Evolutionary conservation across 2,113 vertebrate species (phyloP).

Genomic region (Bostrychus sinensis): DNA sequence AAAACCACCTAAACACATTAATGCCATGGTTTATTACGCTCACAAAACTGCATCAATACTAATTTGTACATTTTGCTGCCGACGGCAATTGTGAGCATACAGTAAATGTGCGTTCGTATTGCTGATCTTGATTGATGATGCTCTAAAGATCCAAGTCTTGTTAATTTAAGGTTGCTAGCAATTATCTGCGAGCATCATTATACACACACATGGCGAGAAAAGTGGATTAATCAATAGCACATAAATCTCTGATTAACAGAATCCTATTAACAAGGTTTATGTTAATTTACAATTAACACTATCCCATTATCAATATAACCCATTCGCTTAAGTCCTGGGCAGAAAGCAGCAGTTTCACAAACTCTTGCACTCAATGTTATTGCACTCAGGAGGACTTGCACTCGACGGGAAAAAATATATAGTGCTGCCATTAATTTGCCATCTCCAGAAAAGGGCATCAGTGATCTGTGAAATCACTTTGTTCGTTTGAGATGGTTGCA

Average conservation of each 20-base stretch:
- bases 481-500: slow-evolving; percentile 82
- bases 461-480: slow-evolving; percentile 86
- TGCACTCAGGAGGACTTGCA: slow-evolving; percentile 70
- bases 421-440: slow-evolving; percentile 81
- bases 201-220: slow-evolving; percentile 56
- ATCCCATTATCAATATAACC: slow-evolving; percentile 65
- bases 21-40: slow-evolving; percentile 14
- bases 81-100: slow-evolving; percentile 31
- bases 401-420: slow-evolving; percentile 67
- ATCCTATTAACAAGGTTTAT: slow-evolving; percentile 73
- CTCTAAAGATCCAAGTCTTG: slow-evolving; percentile 52
- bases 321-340: slow-evolving; percentile 49
- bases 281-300: slow-evolving; percentile 77
- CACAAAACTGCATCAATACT: slow-evolving; percentile 38
- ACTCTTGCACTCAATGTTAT: slow-evolving; percentile 69
- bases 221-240: slow-evolving; percentile 65
- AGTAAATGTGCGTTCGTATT: slow-evolving; percentile 59
- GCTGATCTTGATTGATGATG: slow-evolving; percentile 67
- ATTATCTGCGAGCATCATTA: slow-evolving; percentile 65
- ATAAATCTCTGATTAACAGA: slow-evolving; percentile 75
- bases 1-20: slow-evolving; percentile 21
- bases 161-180: slow-evolving; percentile 58
- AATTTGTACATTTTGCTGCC: slow-evolving; percentile 50
- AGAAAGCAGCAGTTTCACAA: slow-evolving; percentile 65
- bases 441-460: slow-evolving; percentile 83